phyloP scores from a whole-genome alignment of 2,888 invertebrate species.

The Pyrrhia umbra region DNA sequence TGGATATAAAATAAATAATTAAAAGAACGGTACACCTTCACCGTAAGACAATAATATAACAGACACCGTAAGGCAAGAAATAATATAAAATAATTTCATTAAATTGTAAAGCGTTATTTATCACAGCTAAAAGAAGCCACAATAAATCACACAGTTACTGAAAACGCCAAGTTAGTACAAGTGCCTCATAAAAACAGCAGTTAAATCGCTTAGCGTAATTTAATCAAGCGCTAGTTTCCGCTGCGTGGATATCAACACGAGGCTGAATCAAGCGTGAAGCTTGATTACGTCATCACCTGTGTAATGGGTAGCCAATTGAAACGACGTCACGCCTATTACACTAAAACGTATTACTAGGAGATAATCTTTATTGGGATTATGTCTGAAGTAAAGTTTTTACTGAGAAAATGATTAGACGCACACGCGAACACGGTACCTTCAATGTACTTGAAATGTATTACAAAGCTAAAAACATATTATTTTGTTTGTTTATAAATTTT shows the following conservation, averaged over 20 bases:
- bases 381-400: too few relatives aligned
- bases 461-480: too few relatives aligned
- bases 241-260: slow-evolving; percentile 15
- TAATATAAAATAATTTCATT: too few relatives aligned
- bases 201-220: slow-evolving; percentile 45
- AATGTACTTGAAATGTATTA: too few relatives aligned
- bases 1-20: too few relatives aligned
- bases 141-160: slow-evolving; percentile 16
- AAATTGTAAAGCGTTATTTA: not conserved
- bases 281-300: slow-evolving; percentile 18
- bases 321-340: slow-evolving; percentile 4
- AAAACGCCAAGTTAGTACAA: slow-evolving; percentile 30
- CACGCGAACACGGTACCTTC: too few relatives aligned
- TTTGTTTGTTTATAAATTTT: too few relatives aligned
- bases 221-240: slow-evolving; percentile 37
- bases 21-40: too few relatives aligned
- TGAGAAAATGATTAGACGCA: too few relatives aligned
- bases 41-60: too few relatives aligned
- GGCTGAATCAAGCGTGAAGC: slow-evolving; percentile 22
- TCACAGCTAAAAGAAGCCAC: not conserved
- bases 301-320: slow-evolving; percentile 26
- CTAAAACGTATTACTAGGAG: not conserved
- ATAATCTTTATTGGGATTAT: slow-evolving; percentile 3
- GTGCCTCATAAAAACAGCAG: slow-evolving; percentile 38
- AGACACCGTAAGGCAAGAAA: too few relatives aligned